These are phyloP conservation scores for Meiosimyza decipiens DNA, from an alignment of 2,888 invertebrate species.

Conservation along the genomic window DNA sequence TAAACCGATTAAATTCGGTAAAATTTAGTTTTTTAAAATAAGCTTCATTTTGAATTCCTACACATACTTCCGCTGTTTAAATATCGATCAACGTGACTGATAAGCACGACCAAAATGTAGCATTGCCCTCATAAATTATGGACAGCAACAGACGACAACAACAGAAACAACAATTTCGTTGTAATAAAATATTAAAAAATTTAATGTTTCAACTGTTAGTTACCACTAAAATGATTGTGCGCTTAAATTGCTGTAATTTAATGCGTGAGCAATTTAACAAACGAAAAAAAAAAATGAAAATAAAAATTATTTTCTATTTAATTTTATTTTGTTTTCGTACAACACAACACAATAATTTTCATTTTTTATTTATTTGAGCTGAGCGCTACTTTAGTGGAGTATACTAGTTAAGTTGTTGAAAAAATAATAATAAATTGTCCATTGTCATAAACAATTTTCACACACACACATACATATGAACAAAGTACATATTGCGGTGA, in stretches of 20 bases:
- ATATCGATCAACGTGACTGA: neutral
- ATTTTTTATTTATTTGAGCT: slow-evolving; percentile 6
- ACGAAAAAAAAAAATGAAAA: neutral
- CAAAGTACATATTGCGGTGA: slow-evolving; percentile 39
- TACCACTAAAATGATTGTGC: too few relatives aligned
- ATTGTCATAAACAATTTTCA: slow-evolving; percentile 8
- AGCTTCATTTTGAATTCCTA: too few relatives aligned
- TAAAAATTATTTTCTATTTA: neutral
- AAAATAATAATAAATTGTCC: neutral
- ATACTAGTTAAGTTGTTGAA: neutral
- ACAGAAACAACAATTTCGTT: neutral
- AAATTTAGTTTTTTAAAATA: too few relatives aligned
- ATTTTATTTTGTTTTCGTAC: slow-evolving; percentile 7
- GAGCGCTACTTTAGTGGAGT: neutral
- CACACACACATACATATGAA: slow-evolving; percentile 16
- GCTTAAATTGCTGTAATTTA: slow-evolving; percentile 25
- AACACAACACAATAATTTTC: slow-evolving; percentile 31
- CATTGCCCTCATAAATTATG: neutral
- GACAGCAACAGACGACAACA: neutral
- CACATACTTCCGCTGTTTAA: neutral
- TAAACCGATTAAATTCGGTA: too few relatives aligned
- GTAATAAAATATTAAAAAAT: neutral
- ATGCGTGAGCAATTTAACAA: slow-evolving; percentile 15
- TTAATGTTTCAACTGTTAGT: too few relatives aligned
- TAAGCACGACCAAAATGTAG: neutral